Percentiles rank a stretch among this genome's conserved stretches.
Conservation (phyloP, 2,797 vertebrate species). For the Pseudocheirus occidentalis region DNA sequence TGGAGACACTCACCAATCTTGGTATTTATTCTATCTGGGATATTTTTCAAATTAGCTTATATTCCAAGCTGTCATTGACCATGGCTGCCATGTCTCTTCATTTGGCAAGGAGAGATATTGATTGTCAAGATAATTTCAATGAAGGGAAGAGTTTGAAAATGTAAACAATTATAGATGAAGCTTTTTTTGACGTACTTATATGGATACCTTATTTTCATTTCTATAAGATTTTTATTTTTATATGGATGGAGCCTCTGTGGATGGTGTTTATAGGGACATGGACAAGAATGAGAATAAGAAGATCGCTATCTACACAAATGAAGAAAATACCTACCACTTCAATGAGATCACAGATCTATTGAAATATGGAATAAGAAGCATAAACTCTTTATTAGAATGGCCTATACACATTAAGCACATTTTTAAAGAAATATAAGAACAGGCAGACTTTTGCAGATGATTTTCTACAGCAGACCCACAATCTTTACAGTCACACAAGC, state of each 20-base stretch:
- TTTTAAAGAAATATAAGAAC: not conserved
- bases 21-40: not conserved
- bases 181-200: not conserved
- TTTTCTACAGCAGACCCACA: not conserved
- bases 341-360: not conserved
- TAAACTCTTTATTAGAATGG: not conserved
- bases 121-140: not conserved
- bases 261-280: not conserved
- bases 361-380: not conserved
- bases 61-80: not conserved
- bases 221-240: not conserved
- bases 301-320: not conserved
- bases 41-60: not conserved
- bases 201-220: not conserved
- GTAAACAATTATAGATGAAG: not conserved
- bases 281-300: not conserved
- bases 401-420: not conserved
- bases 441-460: not conserved
- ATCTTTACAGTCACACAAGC: not conserved
- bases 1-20: not conserved
- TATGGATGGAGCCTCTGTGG: not conserved
- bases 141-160: not conserved
- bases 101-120: not conserved
- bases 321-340: not conserved
- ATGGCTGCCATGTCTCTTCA: not conserved